Evolutionary conservation across 2,888 invertebrate genomes (phyloP), one percentile per base, ranked within the genome.

Genomic region (Lacanobia oleracea): DNA sequence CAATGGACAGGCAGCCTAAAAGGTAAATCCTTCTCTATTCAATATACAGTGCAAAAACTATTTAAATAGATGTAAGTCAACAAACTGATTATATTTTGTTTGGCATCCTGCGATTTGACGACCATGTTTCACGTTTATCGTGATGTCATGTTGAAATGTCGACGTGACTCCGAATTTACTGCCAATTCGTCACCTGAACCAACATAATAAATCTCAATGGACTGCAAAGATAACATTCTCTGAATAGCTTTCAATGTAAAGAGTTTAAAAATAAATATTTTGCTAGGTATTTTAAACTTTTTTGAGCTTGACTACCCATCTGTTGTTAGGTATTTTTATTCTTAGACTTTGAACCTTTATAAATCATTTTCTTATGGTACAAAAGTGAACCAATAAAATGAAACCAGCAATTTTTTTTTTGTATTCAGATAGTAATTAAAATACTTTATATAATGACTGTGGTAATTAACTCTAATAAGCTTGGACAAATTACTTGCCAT

Each of bases 161-260:
- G 12, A 6, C 48, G 64, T 54, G 48, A 18, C 12, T 18, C 14
- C 14, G 14, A 43, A 43, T 43, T 43, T 43, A 43, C 14, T 54
- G 6, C n/a, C 12, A 50, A 21, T 69, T 45, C 68, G 18, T 51
- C 16, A 57, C 12, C n/a, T 40, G 56, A 56, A 77, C 21, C 40
- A 72, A 63, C 51, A 50, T 37, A 51, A 71, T 5, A 62, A 67
- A 54, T 70, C 21, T 53, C n/a, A 66, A 70, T 16, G 9, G 68
- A 79, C 73, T 83, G 67, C 72, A 74, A 72, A 77, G 66, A 66
- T 63, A 48, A 78, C 56, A 77, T 79, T 84, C 67, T 70, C 54
- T 79, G 3, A 27, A 27, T 27, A 75, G 72, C 53, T 66, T 70
- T 50, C 21, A 60, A 69, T 67, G 21, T 76, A 65, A 72, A 64